phyloP scores from a whole-genome alignment of 2,888 invertebrate genomes.

The Nomada ruficornis region DNA sequence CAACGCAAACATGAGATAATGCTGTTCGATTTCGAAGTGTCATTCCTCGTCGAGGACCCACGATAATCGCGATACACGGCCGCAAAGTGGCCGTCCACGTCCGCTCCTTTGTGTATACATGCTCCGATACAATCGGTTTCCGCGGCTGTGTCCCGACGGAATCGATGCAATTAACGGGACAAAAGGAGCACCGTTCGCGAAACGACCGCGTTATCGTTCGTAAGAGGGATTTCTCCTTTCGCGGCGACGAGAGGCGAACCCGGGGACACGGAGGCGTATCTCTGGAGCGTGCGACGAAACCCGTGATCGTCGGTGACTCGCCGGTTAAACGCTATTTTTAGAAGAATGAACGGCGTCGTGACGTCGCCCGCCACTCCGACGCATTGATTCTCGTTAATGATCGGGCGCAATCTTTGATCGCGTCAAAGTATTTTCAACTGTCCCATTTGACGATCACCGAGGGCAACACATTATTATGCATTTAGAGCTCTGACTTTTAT shows the following conservation, averaged over 20 bases:
- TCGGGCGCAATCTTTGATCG: not conserved
- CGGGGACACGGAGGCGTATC: slow-evolving; percentile 38
- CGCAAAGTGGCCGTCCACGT: slow-evolving; percentile 29
- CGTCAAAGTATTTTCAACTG: too few relatives aligned
- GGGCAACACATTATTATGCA: too few relatives aligned
- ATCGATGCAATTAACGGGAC: slow-evolving; percentile 50
- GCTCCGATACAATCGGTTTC: slow-evolving; percentile 38
- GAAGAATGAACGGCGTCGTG: slow-evolving; percentile 9
- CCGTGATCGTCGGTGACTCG: slow-evolving; percentile 28
- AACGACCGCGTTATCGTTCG: slow-evolving; percentile 51
- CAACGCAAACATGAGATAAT: slow-evolving; percentile 41
- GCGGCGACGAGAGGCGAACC: slow-evolving; percentile 4
- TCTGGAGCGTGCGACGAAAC: slow-evolving; percentile 6
- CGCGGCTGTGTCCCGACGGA: not conserved
- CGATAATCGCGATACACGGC: slow-evolving; percentile 29
- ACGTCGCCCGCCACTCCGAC: slow-evolving; percentile 1
- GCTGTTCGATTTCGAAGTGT: slow-evolving; percentile 19
- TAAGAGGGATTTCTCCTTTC: slow-evolving; percentile 1
- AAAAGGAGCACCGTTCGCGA: slow-evolving; percentile 16
- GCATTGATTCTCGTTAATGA: slow-evolving; percentile 22
- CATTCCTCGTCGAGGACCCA: slow-evolving; percentile 15
- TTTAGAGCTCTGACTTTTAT: too few relatives aligned
- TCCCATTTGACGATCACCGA: too few relatives aligned
- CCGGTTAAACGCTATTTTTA: slow-evolving; percentile 40
- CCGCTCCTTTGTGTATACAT: slow-evolving; percentile 42